These are phyloP conservation scores for Phlogophora meticulosa DNA, from an alignment of 2,888 invertebrate genomes.

Conservation along the genomic window DNA sequence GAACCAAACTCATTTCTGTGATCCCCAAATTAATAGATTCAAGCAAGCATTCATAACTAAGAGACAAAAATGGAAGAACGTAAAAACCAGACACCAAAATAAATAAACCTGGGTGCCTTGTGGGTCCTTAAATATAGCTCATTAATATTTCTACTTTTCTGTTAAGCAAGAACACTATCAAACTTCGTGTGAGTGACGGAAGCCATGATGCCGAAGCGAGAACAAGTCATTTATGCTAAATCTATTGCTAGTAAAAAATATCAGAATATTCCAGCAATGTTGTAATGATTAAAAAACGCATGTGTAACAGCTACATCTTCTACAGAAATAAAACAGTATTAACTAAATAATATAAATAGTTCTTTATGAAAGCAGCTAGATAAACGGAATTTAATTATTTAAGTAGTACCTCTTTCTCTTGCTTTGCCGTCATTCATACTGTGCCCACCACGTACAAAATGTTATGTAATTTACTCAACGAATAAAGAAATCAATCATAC, in stretches of 20 bases:
- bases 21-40: constrained; percentile 25
- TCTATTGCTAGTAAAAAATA: constrained; percentile 23
- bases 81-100: constrained; percentile 21
- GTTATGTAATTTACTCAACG: constrained; percentile 39
- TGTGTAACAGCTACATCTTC: constrained; percentile 26
- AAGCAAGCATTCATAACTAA: constrained; percentile 22
- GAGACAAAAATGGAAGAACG: constrained; percentile 24
- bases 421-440: constrained; percentile 10
- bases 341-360: constrained; percentile 27
- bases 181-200: constrained; percentile 11
- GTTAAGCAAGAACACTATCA: constrained; percentile 12
- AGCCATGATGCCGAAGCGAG: constrained; percentile 17
- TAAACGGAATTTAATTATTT: constrained; percentile 14
- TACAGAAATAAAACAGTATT: constrained; percentile 35
- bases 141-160: constrained; percentile 29
- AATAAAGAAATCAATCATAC: constrained; percentile 41
- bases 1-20: not conserved
- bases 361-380: constrained; percentile 38
- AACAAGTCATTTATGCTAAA: constrained; percentile 28
- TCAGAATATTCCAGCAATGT: constrained; percentile 23
- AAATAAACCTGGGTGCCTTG: constrained; percentile 27
- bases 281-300: constrained; percentile 16
- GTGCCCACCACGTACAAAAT: constrained; percentile 17
- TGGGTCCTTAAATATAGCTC: constrained; percentile 10
- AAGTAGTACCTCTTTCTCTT: constrained; percentile 32